Base-by-base conservation (phyloP, 2,888 invertebrate genomes). In the Limnephilus lunatus region DNA sequence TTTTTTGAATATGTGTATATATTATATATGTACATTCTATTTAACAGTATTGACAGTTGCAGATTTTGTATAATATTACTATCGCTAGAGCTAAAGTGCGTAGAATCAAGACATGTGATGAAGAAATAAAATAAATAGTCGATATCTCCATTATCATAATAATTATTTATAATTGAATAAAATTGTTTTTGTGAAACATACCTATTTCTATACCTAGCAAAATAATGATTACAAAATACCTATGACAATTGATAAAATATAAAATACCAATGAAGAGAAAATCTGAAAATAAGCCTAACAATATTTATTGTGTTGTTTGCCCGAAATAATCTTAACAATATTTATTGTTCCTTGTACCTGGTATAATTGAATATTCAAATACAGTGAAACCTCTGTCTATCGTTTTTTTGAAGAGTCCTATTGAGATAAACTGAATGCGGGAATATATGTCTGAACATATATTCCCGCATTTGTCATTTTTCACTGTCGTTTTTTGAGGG, bases 21-120 rank as follows among this genome's bases (percentile, higher is more conserved):
- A 48, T 48, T 48, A 48, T 48, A 48, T 68, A 68, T 68, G 25
- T 68, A 68, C 68, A 68, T 83, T 83, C 25, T 31, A 83, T 35
- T 35, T 83, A 35, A 32, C 15, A 83, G 83, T 32, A 83, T 83
- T 35, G 83, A 83, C 15, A 25, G 32, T 83, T 83, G 35, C 83
- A 35, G 35, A 83, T 83, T 35, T 83, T 35, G 83, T 35, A 83
- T 25, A 83, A 83, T 82, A 83, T 83, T 32, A 35, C 25, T 68
- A 68, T 68, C 9, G 68, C 68, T 68, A 68, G 25, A 68, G 2
- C 68, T 53, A 68, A 68, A 68, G 68, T 68, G 68, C 68, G 1
- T 68, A 68, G 68, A 68, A 25, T 68, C 68, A 25, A 68, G 68
- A 68, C 25, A 68, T n/a, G 25, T 25, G 68, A n/a, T 9, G 68